phyloP scores from a whole-genome alignment of 2,797 vertebrate species.

The Falco columbarius region DNA sequence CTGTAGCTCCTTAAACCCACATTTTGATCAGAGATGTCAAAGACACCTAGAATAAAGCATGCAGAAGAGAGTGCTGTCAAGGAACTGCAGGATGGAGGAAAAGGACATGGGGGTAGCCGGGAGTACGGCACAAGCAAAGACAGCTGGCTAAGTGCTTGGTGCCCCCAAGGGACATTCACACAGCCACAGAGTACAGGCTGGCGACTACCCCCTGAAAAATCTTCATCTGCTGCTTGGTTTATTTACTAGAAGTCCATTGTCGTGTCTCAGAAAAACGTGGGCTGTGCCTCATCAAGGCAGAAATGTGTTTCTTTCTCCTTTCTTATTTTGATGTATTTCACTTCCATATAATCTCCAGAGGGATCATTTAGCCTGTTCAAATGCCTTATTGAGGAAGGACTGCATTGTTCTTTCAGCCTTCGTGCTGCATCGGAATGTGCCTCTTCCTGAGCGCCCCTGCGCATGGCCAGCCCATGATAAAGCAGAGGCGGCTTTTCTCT shows the following conservation, averaged over 20 bases:
- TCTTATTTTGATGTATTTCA: conserved; percentile 68
- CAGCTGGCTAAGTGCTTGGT: background rate
- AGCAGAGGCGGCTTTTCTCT: conserved; percentile 29
- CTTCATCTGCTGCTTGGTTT: background rate
- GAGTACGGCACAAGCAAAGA: background rate
- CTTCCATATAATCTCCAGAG: conserved; percentile 67
- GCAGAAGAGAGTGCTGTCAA: background rate
- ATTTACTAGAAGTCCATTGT: conserved; percentile 25
- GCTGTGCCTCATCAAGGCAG: conserved; percentile 49
- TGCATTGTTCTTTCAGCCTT: conserved; percentile 56
- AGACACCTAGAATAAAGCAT: background rate
- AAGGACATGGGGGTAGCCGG: background rate
- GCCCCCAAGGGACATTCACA: background rate
- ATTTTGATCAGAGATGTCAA: background rate
- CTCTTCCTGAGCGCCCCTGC: conserved; percentile 23
- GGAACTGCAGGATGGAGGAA: background rate
- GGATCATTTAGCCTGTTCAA: conserved; percentile 63
- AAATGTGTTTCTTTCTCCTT: conserved; percentile 66
- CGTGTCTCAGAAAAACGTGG: background rate
- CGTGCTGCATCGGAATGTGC: background rate
- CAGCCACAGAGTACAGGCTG: background rate
- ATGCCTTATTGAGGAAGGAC: conserved; percentile 62
- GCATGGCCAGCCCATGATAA: conserved; percentile 27
- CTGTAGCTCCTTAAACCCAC: background rate
- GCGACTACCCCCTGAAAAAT: background rate